Base-by-base conservation (phyloP, 2,888 invertebrate genomes). In the Oxycera nigricornis region DNA sequence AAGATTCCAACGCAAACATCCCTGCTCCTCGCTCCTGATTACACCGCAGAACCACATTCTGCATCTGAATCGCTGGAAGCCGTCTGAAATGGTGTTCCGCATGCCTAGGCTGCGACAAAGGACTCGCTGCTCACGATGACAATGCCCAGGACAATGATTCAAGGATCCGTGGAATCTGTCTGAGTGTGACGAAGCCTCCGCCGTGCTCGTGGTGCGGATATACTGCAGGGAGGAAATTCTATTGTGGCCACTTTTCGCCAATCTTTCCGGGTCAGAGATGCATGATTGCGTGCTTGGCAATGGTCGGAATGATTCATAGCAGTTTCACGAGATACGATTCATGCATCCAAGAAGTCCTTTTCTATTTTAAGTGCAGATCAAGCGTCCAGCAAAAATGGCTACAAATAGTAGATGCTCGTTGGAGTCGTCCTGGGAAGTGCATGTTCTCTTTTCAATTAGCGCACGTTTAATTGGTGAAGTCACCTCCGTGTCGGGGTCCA, bases 211-310 rank as follows among this genome's bases (percentile, higher is more conserved):
- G 3, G 24, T n/a, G n/a, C n/a, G n/a, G n/a, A n/a, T n/a, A n/a
- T n/a, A n/a, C n/a, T 17, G 35, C n/a, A 28, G 1, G 50, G 17
- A 2, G 9, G 50, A 68, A 68, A 68, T 30, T 6, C 50, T 24
- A 50, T 68, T 68, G 50, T 28, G 50, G 46, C 28, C 68, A 50
- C 68, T 68, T 68, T 28, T 28, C 20, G 68, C 50, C 50, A 50
- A 28, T 68, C 50, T 68, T 68, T 68, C 68, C 68, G 68, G 68
- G 68, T 68, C 68, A 68, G 68, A 30, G 68, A 68, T 68, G 50
- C 28, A 68, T 68, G 17, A 46, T 46, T 68, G 50, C 50, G 30
- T 68, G 46, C 68, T 68, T 68, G 68, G 28, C n/a, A 17, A 62
- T 35, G 39, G n/a, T n/a, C n/a, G n/a, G n/a, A n/a, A n/a, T n/a